Conservation (phyloP, 2,113 vertebrate species). For the Macaca mulatta region DNA sequence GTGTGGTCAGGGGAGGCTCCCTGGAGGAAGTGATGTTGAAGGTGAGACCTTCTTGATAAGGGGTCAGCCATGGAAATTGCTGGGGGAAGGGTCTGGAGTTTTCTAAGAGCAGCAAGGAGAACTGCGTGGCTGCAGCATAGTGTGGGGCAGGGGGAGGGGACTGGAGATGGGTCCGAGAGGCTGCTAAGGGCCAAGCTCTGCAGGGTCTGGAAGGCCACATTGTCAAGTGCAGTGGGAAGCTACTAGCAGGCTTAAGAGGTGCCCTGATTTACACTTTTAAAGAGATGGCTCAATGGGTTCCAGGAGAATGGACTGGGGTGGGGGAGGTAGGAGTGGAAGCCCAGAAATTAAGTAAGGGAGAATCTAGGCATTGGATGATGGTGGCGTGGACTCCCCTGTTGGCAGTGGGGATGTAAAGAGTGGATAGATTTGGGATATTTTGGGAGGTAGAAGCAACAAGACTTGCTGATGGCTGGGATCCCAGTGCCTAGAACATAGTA, state of each 20-base stretch:
- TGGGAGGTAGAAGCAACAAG: background rate
- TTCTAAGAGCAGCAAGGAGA: background rate
- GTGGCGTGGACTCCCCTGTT: background rate
- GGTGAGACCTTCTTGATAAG: background rate
- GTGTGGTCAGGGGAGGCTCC: background rate
- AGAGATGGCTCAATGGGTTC: background rate
- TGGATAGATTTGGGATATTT: background rate
- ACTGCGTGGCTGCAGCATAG: background rate
- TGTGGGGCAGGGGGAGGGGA: background rate
- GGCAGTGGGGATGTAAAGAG: background rate
- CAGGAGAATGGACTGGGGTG: background rate
- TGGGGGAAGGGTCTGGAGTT: background rate
- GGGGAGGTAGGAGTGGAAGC: background rate
- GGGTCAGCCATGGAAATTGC: background rate
- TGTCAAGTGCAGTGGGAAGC: background rate
- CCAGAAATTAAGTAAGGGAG: background rate
- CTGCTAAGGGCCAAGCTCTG: background rate
- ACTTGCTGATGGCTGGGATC: slow-evolving; percentile 35
- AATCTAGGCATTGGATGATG: background rate
- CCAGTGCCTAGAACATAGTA: slow-evolving; percentile 20
- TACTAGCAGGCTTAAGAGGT: background rate
- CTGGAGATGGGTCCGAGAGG: background rate
- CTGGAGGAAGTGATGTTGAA: background rate
- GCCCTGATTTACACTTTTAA: background rate
- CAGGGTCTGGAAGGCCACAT: background rate